Base-by-base conservation (phyloP, 2,888 invertebrate genomes). In the Lacanobia wlatinum region DNA sequence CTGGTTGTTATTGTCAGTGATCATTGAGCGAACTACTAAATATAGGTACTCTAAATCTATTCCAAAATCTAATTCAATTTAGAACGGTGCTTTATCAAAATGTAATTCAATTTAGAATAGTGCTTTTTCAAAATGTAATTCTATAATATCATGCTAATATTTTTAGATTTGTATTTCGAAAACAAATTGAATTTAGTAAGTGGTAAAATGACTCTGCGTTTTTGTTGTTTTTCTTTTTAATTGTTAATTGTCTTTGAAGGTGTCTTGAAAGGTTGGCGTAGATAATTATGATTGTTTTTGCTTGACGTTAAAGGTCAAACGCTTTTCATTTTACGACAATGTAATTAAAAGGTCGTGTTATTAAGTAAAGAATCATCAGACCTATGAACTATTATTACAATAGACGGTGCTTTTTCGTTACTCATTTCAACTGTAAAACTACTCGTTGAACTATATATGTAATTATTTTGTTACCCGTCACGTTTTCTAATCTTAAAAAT, bases 1-100 rank as follows among this genome's bases (percentile, higher is more conserved):
- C 28, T 43, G 53, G n/a, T 82, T 65, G 67, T 68, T 70, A 64
- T 67, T 76, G 46, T 77, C 72, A 77, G 64, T 48, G 53, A 55
- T 62, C 34, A 55, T 53, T 50, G 28, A 61, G 34, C 56, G n/a
- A 18, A 64, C 23, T 63, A 10, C 38, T 43, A 50, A 61, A 76
- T 48, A 18, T 50, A 38, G 10, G 10, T 43, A 14, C 34, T 43
- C 16, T n/a, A 56, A 61, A 65, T 48, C 18, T 61, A 34, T 58
- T 78, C 43, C 10, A 14, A 48, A 67, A 48, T 14, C 3, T 1
- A 48, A 71, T 38, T 73, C 10, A n/a, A n/a, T 43, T 59, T n/a
- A 23, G 2, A 28, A 28, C 28, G 3, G 28, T 1, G 3, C 28
- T 28, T 28, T 28, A 2, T 28, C 28, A 28, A 28, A 64, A 28